Base-by-base conservation (phyloP, 2,888 invertebrate species). In the Tachina fera region DNA sequence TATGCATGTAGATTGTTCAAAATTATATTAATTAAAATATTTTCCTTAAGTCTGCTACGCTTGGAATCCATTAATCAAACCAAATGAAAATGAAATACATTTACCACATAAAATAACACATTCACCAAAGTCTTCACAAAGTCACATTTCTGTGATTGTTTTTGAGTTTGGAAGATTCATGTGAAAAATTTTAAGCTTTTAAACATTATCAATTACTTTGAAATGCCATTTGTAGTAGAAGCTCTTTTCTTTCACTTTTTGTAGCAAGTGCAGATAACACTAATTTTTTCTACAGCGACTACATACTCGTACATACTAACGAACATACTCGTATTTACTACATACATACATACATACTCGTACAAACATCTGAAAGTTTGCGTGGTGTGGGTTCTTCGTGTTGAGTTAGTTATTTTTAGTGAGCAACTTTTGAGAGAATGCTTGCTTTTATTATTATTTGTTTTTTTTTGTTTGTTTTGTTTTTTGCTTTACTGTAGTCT, bases 131-230 rank as follows among this genome's bases (percentile, higher is more conserved):
- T 14, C 11, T 2, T 3, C 39, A 51, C 51, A 31, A 41, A 22
- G 45, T 63, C 31, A n/a, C 45, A 76, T 43, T 75, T 75, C 47
- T 56, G 16, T 67, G 22, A 76, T 47, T 67, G 56, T 56, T 43
- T 70, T 41, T 43, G 19, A 3, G 13, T 56, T 45, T 39, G 19
- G 16, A 45, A 47, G n/a, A 72, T 76, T 72, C 19, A 72, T 78
- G 65, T 72, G 53, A 84, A 84, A 88, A 88, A 84, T 87, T 87
- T 88, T 88, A 88, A 89, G 88, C 89, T 89, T 89, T 88, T 80
- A 88, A 89, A 88, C 88, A 88, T 89, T 88, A 88, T 89, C 89
- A 90, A 89, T 90, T 90, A 89, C 89, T 89, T 88, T 88, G 22
- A 74, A 83, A 82, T 83, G 71, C 61, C 47, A 75, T 84, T 88